These are phyloP conservation scores for Thryonomys swinderianus DNA, from an alignment of 2,113 vertebrate species.

Conservation along the genomic window DNA sequence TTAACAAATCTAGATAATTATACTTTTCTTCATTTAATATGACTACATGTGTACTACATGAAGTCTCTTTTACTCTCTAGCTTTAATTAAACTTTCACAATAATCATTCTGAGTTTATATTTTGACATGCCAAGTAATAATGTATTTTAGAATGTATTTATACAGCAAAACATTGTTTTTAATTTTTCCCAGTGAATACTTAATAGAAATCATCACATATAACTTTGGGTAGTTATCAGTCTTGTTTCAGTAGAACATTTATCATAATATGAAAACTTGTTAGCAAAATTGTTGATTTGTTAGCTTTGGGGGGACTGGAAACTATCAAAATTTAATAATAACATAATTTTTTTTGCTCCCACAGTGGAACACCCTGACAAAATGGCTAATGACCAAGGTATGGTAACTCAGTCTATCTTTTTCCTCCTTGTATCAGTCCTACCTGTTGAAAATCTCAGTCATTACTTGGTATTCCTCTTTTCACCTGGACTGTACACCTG, in stretches of 20 bases:
- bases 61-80: constrained; percentile 9
- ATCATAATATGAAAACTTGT: constrained; percentile 4
- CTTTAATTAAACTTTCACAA: constrained; percentile 69
- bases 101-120: background rate
- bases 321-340: constrained; percentile 76
- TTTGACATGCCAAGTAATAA: constrained; percentile 1
- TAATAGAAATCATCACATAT: background rate
- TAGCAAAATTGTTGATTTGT: constrained; percentile 30
- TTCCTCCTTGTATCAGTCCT: constrained; percentile 39
- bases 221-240: background rate
- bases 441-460: constrained; percentile 44
- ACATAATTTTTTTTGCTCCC: constrained; percentile 76
- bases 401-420: constrained; percentile 64
- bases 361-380: constrained; percentile 97
- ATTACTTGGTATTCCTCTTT: constrained; percentile 44
- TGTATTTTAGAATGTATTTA: constrained; percentile 1
- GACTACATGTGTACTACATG: constrained; percentile 24
- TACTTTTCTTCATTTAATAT: background rate
- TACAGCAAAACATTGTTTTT: constrained; percentile 1
- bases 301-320: constrained; percentile 9
- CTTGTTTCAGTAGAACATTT: background rate
- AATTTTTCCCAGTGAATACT: background rate
- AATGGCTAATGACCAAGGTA: constrained; percentile 99
- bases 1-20: background rate
- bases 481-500: constrained; percentile 84